These are phyloP conservation scores for Lepilemur ruficaudatus DNA, from an alignment of 2,797 vertebrate species.

Conservation along the genomic window DNA sequence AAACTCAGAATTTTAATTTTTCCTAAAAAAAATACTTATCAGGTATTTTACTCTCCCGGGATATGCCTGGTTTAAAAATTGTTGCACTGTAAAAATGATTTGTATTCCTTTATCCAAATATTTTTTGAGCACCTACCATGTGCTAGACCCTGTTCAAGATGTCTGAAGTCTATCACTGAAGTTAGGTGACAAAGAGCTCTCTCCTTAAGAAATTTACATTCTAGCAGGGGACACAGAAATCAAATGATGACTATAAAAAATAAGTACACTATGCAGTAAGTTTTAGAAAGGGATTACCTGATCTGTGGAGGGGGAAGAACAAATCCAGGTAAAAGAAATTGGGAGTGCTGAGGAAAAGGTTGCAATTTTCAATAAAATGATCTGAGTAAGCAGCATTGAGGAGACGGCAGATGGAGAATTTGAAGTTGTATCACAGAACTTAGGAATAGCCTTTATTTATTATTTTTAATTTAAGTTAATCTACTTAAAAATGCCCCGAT, in stretches of 20 bases:
- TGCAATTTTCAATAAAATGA: background rate
- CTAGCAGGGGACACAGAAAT: background rate
- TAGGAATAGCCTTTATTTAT: background rate
- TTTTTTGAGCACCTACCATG: background rate
- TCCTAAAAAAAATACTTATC: background rate
- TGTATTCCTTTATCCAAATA: background rate
- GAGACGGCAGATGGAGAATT: background rate
- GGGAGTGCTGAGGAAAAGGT: background rate
- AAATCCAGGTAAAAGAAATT: background rate
- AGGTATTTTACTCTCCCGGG: background rate
- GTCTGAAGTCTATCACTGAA: background rate
- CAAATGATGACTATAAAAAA: background rate
- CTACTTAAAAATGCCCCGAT: background rate
- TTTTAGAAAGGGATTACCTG: background rate
- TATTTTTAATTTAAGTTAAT: background rate
- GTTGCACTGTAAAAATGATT: background rate
- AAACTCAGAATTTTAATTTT: background rate
- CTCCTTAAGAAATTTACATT: background rate
- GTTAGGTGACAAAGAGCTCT: background rate
- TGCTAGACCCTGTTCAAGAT: background rate
- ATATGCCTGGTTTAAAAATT: background rate
- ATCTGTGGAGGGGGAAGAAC: rapidly evolving
- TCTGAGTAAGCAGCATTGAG: background rate
- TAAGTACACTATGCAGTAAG: background rate
- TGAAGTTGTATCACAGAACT: background rate